Percentiles rank a stretch among this genome's conserved stretches.
phyloP scores from a whole-genome alignment of 2,113 vertebrate species.

The Mirounga angustirostris region DNA sequence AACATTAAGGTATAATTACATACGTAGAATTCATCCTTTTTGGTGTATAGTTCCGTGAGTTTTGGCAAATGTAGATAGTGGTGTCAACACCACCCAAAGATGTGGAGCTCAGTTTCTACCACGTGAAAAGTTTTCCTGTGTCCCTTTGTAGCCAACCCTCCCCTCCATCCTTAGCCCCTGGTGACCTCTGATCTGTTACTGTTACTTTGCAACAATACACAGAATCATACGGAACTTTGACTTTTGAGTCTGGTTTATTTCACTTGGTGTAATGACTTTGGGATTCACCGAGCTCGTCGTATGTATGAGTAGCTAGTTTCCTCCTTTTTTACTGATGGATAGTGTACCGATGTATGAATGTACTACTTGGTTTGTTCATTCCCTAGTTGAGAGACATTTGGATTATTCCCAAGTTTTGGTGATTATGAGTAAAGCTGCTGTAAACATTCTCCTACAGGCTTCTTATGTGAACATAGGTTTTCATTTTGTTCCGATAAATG shows the following conservation, averaged over 20 bases:
- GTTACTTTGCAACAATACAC: neutral
- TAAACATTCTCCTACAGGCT: neutral
- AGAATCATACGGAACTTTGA: neutral
- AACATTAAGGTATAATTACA: neutral
- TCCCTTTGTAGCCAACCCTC: fast-evolving
- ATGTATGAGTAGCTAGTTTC: too few relatives aligned
- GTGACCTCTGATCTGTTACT: neutral
- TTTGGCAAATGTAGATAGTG: neutral
- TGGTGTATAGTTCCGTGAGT: neutral
- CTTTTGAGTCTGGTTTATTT: neutral
- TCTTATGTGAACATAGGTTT: neutral
- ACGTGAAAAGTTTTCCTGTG: fast-evolving
- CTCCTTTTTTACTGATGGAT: neutral
- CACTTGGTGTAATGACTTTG: neutral
- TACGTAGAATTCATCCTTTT: neutral
- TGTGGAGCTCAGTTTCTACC: fast-evolving
- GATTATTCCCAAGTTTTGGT: neutral
- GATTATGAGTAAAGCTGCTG: neutral
- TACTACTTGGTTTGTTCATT: neutral
- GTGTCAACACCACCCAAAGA: neutral
- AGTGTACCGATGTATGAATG: neutral
- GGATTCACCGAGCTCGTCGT: too few relatives aligned
- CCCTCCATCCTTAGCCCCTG: neutral
- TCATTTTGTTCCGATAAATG: neutral
- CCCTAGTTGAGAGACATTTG: neutral